These are phyloP conservation scores for Enchytraeus crypticus DNA, from an alignment of 2,888 invertebrate genomes.

Conservation along the genomic window DNA sequence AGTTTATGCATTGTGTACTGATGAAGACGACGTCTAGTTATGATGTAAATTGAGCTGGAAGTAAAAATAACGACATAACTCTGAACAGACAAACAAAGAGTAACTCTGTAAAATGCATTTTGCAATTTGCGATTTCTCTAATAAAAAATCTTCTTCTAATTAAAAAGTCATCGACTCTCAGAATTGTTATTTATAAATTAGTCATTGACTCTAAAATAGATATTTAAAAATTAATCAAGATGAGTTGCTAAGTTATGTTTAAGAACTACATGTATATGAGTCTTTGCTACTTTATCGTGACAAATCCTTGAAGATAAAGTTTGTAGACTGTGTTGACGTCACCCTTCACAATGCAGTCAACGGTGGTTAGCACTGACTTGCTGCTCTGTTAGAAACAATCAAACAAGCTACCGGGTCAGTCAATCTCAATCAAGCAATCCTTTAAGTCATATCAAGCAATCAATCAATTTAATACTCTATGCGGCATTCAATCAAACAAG, in stretches of 20 bases:
- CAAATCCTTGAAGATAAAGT: slow-evolving; percentile 39
- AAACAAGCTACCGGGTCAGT: no score
- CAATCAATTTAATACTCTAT: no score
- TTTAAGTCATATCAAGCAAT: no score
- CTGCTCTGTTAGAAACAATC: slow-evolving; percentile 36
- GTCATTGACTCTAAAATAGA: not conserved
- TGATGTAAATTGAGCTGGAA: no score
- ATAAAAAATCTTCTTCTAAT: not conserved
- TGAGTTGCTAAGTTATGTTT: not conserved
- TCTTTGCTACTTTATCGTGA: slow-evolving; percentile 13
- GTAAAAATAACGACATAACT: no score
- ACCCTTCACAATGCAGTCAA: slow-evolving; percentile 36
- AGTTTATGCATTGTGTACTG: no score
- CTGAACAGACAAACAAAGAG: no score
- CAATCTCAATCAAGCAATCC: no score
- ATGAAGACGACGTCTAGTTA: no score
- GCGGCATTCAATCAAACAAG: no score
- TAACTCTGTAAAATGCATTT: no score
- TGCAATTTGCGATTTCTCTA: not conserved
- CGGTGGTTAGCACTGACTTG: slow-evolving; percentile 34
- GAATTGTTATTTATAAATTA: not conserved
- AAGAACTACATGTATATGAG: not conserved
- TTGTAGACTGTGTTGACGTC: slow-evolving; percentile 38
- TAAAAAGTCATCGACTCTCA: no score
- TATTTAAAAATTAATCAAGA: not conserved